These are phyloP conservation scores for Apostichopus parvimensis DNA, from an alignment of 35 echinoderm and acorn worm genomes.

Conservation along the genomic window DNA sequence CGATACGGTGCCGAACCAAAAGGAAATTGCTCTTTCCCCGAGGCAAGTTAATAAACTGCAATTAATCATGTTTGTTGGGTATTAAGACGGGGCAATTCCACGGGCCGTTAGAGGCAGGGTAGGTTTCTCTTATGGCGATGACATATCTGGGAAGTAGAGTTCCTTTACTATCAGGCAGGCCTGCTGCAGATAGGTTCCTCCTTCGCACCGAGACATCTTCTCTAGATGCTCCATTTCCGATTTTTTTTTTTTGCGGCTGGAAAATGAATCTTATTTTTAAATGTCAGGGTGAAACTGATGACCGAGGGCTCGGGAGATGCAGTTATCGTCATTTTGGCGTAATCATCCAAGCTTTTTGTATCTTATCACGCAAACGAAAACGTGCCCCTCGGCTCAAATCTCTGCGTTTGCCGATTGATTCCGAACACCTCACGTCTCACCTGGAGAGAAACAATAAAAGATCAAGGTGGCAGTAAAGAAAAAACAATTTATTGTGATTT, in stretches of 20 bases:
- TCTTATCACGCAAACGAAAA: not conserved
- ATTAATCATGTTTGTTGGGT: constrained; percentile 45
- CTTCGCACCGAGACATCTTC: not conserved
- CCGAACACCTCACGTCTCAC: not conserved
- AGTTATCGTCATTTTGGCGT: not conserved
- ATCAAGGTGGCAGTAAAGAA: not conserved
- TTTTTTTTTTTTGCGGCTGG: not conserved
- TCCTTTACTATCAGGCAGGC: not conserved
- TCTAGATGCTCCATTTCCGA: not conserved
- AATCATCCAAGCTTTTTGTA: not conserved
- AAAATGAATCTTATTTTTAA: not conserved
- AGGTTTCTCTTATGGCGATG: not conserved
- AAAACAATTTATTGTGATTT: not conserved
- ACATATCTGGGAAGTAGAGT: not conserved
- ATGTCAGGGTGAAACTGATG: not conserved
- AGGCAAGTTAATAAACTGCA: constrained; percentile 41
- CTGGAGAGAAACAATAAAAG: not conserved
- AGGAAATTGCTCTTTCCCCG: constrained; percentile 45
- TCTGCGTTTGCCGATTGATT: not conserved
- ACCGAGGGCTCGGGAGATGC: not conserved
- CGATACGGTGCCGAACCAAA: constrained; percentile 32
- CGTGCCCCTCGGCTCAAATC: not conserved
- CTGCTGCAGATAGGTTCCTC: not conserved
- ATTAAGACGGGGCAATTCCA: constrained; percentile 10
- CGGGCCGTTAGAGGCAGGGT: not conserved